Conservation (phyloP, 2,888 invertebrate genomes). For the Agonopterix arenella region DNA sequence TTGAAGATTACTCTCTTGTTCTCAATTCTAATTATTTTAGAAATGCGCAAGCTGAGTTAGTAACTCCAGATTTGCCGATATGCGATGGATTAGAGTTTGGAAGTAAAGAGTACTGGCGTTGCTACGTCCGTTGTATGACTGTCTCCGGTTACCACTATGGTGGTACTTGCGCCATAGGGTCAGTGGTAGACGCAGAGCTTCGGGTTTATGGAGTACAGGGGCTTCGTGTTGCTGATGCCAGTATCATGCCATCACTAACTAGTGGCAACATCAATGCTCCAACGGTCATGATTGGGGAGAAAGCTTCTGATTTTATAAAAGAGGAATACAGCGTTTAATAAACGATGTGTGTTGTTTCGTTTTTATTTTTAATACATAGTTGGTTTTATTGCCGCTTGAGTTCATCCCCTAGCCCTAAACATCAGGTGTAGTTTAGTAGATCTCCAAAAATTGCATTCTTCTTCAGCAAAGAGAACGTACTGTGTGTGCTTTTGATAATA, state of each 20-base stretch:
- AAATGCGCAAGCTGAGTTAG: constrained; percentile 18
- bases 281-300: constrained; percentile 31
- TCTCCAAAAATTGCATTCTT: too few species aligned
- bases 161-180: constrained; percentile 31
- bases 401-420: too few species aligned
- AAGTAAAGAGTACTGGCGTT: constrained; percentile 30
- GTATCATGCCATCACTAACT: constrained; percentile 22
- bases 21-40: constrained; percentile 26
- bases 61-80: constrained; percentile 10
- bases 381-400: too few species aligned
- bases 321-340: neutral
- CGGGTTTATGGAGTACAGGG: constrained; percentile 21
- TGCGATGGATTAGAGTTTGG: constrained; percentile 18
- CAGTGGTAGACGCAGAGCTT: constrained; percentile 26
- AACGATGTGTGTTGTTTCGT: too few species aligned
- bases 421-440: too few species aligned
- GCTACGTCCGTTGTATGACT: constrained; percentile 24
- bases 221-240: constrained; percentile 24
- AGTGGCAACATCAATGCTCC: constrained; percentile 23
- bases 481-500: too few species aligned
- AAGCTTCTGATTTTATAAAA: constrained; percentile 31
- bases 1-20: constrained; percentile 20
- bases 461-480: too few species aligned
- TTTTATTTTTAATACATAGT: too few species aligned
- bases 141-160: constrained; percentile 26